These are phyloP conservation scores for Solea solea DNA, from an alignment of 2,113 vertebrate genomes.

Conservation along the genomic window DNA sequence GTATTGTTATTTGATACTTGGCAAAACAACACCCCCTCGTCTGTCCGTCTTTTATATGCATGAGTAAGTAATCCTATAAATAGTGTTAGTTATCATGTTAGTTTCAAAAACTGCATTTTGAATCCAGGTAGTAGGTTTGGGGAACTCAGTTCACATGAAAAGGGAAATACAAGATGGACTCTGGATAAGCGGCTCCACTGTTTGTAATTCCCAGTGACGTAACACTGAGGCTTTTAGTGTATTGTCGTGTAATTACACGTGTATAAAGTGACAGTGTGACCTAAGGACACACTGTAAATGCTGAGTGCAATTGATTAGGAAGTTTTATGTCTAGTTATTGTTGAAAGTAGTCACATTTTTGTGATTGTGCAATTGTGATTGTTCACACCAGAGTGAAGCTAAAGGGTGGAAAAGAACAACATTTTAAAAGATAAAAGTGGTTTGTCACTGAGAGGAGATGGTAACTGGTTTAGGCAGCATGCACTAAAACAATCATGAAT, in stretches of 20 bases:
- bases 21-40: too few relatives aligned
- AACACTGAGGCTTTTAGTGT: neutral
- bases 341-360: neutral
- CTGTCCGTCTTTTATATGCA: too few relatives aligned
- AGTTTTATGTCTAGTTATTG: neutral
- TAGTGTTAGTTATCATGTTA: too few relatives aligned
- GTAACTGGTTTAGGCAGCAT: neutral
- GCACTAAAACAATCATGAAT: neutral
- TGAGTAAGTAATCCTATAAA: too few relatives aligned
- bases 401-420: neutral
- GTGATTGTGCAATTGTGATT: neutral
- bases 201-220: neutral
- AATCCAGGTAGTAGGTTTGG: too few relatives aligned
- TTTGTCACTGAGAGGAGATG: neutral
- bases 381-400: neutral
- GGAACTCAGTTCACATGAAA: neutral
- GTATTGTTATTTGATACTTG: too few relatives aligned
- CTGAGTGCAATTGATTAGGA: too few relatives aligned
- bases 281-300: too few relatives aligned
- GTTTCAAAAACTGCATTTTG: too few relatives aligned
- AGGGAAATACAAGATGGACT: neutral
- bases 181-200: neutral
- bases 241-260: too few relatives aligned
- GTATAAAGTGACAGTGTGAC: too few relatives aligned
- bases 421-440: too few relatives aligned